These are phyloP conservation scores for Pangasius sanitwongsei DNA, from an alignment of 2,797 vertebrate genomes.

Conservation along the genomic window DNA sequence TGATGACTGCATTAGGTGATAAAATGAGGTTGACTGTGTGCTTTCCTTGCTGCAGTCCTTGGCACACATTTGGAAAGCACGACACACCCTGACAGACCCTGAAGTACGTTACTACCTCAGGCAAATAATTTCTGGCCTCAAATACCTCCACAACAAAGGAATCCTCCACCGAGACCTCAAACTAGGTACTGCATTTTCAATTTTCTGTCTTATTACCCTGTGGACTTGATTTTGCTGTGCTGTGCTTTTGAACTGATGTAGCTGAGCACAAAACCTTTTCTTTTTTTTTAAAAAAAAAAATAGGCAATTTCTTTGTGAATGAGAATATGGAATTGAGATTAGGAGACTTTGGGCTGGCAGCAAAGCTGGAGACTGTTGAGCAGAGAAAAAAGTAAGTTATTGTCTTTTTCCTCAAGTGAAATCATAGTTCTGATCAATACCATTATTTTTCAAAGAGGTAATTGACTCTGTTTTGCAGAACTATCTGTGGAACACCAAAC, in stretches of 20 bases:
- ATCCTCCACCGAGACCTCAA: constrained; percentile 98
- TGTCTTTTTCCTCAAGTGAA: background rate
- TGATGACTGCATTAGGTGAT: background rate
- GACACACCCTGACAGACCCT: constrained; percentile 92
- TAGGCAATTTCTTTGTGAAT: constrained; percentile 99
- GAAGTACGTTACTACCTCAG: constrained; percentile 98
- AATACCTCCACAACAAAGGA: constrained; percentile 92
- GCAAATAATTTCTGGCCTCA: constrained; percentile 95
- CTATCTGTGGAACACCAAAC: constrained; percentile 98
- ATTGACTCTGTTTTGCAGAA: constrained; percentile 71
- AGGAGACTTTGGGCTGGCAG: constrained; percentile 94
- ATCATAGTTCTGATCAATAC: background rate
- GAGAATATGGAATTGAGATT: constrained; percentile 97
- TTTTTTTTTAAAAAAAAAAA: constrained; percentile 57
- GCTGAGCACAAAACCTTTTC: background rate
- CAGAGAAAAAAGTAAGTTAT: constrained; percentile 90
- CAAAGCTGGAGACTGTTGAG: constrained; percentile 86
- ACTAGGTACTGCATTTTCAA: constrained; percentile 77
- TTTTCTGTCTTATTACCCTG: background rate
- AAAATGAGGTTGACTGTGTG: background rate
- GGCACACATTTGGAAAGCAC: constrained; percentile 98
- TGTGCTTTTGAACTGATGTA: background rate
- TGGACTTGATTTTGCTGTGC: background rate
- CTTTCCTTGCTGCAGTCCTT: constrained; percentile 82
- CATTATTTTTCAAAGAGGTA: background rate